A percentile compares a stretch with the other conserved stretches of the same genome.
Evolutionary conservation across 2,888 invertebrate genomes (phyloP).

Genomic region (Cryptocephalus primarius): DNA sequence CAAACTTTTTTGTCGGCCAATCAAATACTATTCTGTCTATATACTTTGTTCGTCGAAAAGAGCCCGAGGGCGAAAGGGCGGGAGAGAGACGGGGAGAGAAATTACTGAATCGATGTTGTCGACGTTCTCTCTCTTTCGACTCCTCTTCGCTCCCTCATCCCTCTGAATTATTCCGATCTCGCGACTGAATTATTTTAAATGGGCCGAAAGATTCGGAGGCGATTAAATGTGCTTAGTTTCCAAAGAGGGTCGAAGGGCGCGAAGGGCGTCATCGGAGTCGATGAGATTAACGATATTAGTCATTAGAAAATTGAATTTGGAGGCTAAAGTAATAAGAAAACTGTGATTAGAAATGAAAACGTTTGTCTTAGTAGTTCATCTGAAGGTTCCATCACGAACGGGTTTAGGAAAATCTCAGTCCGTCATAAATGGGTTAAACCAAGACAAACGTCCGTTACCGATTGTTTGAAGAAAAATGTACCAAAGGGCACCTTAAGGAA

Average conservation of each 20-base stretch:
- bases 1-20: constrained; percentile 39
- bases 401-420: too few species aligned
- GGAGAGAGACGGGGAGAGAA: constrained; percentile 21
- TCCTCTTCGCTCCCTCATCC: constrained; percentile 13
- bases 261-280: background rate
- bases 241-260: too few species aligned
- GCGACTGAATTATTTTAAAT: constrained; percentile 4
- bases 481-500: too few species aligned
- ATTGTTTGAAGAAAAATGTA: too few species aligned
- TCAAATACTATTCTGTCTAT: constrained; percentile 38
- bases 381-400: too few species aligned
- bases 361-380: too few species aligned
- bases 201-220: constrained; percentile 1
- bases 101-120: constrained; percentile 23
- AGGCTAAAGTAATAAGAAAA: too few species aligned
- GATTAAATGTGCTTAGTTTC: constrained; percentile 4
- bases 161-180: constrained; percentile 4
- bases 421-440: too few species aligned
- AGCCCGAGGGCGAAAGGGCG: too few species aligned
- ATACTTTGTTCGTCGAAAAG: constrained; percentile 23
- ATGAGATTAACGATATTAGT: background rate
- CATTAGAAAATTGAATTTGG: too few species aligned
- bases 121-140: constrained; percentile 12
- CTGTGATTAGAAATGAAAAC: too few species aligned
- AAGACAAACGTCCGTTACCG: too few species aligned